Evolutionary conservation across 2,797 vertebrate species (phyloP).

Genomic region (Rhyacichthys aspro): DNA sequence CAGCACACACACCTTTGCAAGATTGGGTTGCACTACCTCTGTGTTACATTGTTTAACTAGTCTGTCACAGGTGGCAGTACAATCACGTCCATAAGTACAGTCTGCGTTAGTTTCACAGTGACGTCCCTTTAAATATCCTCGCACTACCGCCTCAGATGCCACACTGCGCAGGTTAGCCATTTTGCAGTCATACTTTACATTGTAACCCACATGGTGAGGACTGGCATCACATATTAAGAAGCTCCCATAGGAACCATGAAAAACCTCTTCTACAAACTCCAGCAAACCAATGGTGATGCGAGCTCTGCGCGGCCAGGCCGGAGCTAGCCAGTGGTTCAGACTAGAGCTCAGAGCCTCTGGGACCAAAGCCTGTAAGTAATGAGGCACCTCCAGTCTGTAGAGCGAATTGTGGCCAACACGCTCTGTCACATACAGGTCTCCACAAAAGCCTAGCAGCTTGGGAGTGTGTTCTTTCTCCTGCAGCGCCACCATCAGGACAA

Average conservation of each 20-base stretch:
- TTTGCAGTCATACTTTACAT: conserved; percentile 90
- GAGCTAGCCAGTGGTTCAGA: conserved; percentile 93
- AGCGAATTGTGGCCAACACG: conserved; percentile 85
- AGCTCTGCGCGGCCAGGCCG: conserved; percentile 92
- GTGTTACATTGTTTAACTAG: conserved; percentile 93
- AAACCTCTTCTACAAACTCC: conserved; percentile 97
- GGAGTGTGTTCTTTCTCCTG: conserved; percentile 93
- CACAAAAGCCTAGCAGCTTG: conserved; percentile 91
- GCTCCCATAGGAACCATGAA: conserved; percentile 92
- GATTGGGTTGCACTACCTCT: conserved; percentile 92
- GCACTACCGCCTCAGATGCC: conserved; percentile 87
- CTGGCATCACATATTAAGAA: conserved; percentile 94
- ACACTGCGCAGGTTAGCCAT: conserved; percentile 91
- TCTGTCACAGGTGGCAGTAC: conserved; percentile 89
- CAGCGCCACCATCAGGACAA: conserved; percentile 91
- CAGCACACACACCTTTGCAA: conserved; percentile 92
- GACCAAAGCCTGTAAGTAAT: conserved; percentile 84
- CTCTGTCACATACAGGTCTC: conserved; percentile 93
- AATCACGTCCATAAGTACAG: conserved; percentile 93
- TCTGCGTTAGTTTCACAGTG: conserved; percentile 89
- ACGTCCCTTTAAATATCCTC: conserved; percentile 87
- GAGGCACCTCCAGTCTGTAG: conserved; percentile 83
- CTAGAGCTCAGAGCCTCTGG: conserved; percentile 81
- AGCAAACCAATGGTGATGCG: conserved; percentile 94
- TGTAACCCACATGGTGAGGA: conserved; percentile 90